Conservation (phyloP, 1,140 invertebrate species). For the Drosophila lacteicornis region DNA sequence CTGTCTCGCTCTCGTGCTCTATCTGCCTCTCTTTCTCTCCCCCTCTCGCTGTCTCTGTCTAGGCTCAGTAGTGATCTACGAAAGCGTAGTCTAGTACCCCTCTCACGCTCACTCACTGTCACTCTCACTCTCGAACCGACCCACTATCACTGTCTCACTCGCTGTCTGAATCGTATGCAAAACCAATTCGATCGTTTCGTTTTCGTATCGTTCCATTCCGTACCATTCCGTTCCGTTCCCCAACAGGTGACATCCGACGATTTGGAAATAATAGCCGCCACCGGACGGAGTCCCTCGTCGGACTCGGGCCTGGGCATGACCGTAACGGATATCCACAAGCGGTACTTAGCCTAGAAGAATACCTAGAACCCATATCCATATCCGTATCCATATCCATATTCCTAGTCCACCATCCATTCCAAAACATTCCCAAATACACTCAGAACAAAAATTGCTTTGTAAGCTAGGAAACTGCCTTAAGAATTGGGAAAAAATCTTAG, state of each 20-base stretch:
- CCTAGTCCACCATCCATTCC: not conserved
- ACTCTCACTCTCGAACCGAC: conserved; percentile 24
- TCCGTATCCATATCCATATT: not conserved
- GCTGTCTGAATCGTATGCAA: conserved; percentile 64
- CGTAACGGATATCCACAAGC: conserved; percentile 83
- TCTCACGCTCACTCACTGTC: conserved; percentile 19
- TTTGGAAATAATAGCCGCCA: conserved; percentile 83
- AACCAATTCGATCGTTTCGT: conserved; percentile 66
- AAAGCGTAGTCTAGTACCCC: conserved; percentile 28
- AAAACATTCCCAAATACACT: not conserved
- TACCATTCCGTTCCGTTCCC: conserved; percentile 62
- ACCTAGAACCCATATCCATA: conserved; percentile 4
- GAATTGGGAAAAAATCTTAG: too few relatives aligned
- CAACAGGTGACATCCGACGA: conserved; percentile 84
- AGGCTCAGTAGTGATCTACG: conserved; percentile 30
- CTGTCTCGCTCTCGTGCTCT: conserved; percentile 28
- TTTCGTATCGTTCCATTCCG: conserved; percentile 52
- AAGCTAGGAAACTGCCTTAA: too few relatives aligned
- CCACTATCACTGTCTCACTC: conserved; percentile 36
- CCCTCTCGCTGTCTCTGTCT: conserved; percentile 41
- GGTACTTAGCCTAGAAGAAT: conserved; percentile 62
- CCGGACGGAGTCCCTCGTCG: conserved; percentile 83
- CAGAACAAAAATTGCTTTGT: not conserved
- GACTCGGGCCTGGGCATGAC: conserved; percentile 83
- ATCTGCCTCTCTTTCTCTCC: conserved; percentile 17